Evolutionary conservation across 1,140 invertebrate species (phyloP).

Genomic region (Conus ventricosus): DNA sequence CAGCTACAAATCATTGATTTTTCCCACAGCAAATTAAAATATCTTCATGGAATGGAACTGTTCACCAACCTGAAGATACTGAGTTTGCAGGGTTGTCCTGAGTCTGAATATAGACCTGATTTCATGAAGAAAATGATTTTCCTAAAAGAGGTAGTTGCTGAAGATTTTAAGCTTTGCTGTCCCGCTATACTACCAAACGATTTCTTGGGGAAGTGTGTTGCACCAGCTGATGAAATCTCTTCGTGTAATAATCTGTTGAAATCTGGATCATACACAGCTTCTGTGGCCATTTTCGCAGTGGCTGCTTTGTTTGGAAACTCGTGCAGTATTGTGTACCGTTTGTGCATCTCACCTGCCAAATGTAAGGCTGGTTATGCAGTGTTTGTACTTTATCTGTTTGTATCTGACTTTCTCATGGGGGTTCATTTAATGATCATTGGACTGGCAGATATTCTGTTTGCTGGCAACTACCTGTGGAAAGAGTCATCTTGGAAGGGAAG

Average conservation of each 20-base stretch:
- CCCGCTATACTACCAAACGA: background rate
- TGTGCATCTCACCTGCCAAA: background rate
- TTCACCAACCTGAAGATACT: background rate
- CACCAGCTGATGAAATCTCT: conserved; percentile 34
- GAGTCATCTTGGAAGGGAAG: conserved; percentile 35
- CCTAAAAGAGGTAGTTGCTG: background rate
- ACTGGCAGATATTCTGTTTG: background rate
- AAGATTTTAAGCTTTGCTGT: no score
- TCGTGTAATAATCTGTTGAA: no score
- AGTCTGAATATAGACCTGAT: background rate
- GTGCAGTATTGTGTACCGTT: conserved; percentile 27
- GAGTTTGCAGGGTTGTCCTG: background rate
- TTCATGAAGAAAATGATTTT: conserved; percentile 30
- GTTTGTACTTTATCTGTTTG: conserved; percentile 40
- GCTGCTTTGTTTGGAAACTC: conserved; percentile 53
- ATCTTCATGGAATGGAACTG: no score
- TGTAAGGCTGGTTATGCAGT: conserved; percentile 38
- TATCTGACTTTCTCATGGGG: conserved; percentile 39
- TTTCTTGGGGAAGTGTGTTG: conserved; percentile 25
- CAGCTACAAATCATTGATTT: background rate
- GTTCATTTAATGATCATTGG: conserved; percentile 29
- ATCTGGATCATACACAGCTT: no score
- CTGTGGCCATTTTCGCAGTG: conserved; percentile 45
- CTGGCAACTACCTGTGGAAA: conserved; percentile 53
- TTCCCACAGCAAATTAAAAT: background rate